Base-by-base conservation (phyloP, 2,888 invertebrate species). In the Nymphalis urticae region DNA sequence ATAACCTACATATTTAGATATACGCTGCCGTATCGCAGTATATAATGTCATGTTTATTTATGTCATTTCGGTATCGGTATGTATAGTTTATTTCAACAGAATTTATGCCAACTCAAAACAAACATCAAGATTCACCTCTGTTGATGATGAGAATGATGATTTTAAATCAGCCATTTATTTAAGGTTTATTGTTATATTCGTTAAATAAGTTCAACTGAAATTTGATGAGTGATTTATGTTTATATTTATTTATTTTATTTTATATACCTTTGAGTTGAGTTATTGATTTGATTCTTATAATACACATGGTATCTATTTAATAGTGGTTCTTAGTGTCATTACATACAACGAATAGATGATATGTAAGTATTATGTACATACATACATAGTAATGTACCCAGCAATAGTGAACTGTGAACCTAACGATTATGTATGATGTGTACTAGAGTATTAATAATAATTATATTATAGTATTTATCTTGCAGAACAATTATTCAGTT, bases 1-100 rank as follows among this genome's bases (percentile, higher is more conserved):
- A 63, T 81, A 76, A 72, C 73, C 71, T 74, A 74, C 53, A 76
- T 71, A 68, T 27, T 61, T 17, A 58, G 36, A 42, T 42, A 42
- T 58, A 58, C 24, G 27, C 54, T 27, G 2, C 54, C 54, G 24
- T 27, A 54, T 54, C 27, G 27, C 51, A 32, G 42, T 42, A 42
- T 13, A 42, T 42, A 42, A 42, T 58, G 36, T 36, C 36, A 58
- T 58, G 58, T 36, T 58, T 58, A 36, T 58, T 58, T 58, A 42
- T 58, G 58, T 58, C 36, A 36, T 58, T 17, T 50, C 17, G 50
- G 58, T 58, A 19, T 50, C 17, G 50, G 58, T 58, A 19, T 13
- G 58, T 58, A 58, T 58, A 19, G 16, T 24, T 24, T 54, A 36
- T 58, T 58, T 56, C 17, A 27, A 32, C 32, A 32, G 16, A 56